Base-by-base conservation (phyloP, 2,888 invertebrate genomes). In the Meteorus colon region DNA sequence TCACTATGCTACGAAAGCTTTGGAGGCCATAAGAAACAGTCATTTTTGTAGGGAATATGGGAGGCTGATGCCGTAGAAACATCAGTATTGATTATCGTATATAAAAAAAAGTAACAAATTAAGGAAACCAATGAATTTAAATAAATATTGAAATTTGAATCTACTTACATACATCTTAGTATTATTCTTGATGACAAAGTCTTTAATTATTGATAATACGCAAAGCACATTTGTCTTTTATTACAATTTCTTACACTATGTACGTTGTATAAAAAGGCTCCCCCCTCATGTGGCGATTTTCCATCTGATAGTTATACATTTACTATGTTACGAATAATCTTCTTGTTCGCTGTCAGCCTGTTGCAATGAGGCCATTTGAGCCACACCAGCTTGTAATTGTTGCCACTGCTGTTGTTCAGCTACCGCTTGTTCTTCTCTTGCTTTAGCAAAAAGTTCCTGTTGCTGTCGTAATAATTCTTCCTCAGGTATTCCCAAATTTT, bases 401-500 rank as follows among this genome's bases (percentile, higher is more conserved):
- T 97, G 97, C 86, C 98, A 97, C 79, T 92, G 91, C 83, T 97
- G 97, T 85, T 98, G 97, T 79, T 97, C 95, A 81, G 96, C 96
- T 75, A 95, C 96, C 6, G 97, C 97, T 90, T 98, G 97, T 89
- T 97, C 96, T 88, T 97, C 96, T 79, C 97, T 92, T 2, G 98
- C 98, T 92, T 96, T 97, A 8, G 98, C 98, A 92, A 99, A 99
- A 29, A 99, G 91, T 91, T 98, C 98, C 89, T 99, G 98, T 86
- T 99, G 99, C 88, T 99, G 98, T 74, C 98, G 92, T 59, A 98
- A 91, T 29, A 99, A 91, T 89, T 99, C 98, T 89, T 99, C 99
- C 90, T 99, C 99, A 1, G 99, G 99, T 85, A 99, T 99, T 2
- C 99, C 99, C 76, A 99, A 92, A 90, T 99, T 98, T 90, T 99